phyloP scores from a whole-genome alignment of 2,888 invertebrate genomes.

The Galeruca laticollis region DNA sequence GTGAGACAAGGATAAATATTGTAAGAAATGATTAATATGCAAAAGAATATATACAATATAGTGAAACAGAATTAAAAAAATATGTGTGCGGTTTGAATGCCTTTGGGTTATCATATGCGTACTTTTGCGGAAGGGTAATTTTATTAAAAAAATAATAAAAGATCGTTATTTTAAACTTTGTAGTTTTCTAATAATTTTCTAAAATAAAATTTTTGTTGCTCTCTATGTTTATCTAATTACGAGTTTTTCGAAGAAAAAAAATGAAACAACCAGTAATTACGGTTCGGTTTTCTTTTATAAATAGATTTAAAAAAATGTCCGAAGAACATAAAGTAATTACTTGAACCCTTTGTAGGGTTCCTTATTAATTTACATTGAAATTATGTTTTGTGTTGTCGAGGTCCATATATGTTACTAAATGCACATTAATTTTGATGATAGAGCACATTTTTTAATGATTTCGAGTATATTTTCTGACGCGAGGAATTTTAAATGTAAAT shows the following conservation, averaged over 20 bases:
- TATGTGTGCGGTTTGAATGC: conserved; percentile 47
- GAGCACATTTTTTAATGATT: conserved; percentile 56
- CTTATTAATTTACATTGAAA: conserved; percentile 47
- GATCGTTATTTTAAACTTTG: no score
- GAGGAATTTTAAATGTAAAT: conserved; percentile 47
- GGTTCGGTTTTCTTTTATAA: conserved; percentile 29
- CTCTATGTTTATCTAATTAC: conserved; percentile 10
- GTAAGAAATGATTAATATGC: conserved; percentile 61
- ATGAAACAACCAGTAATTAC: conserved; percentile 19
- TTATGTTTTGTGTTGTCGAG: conserved; percentile 28
- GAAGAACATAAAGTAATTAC: conserved; percentile 44
- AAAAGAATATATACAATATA: conserved; percentile 56
- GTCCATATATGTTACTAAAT: conserved; percentile 39
- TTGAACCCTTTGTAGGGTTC: conserved; percentile 46
- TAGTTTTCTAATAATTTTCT: background rate
- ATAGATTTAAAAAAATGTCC: conserved; percentile 30
- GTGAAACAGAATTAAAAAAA: conserved; percentile 51
- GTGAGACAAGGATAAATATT: conserved; percentile 44
- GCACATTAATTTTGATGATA: conserved; percentile 58
- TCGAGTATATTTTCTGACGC: conserved; percentile 47
- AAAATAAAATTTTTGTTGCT: background rate
- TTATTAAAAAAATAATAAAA: background rate
- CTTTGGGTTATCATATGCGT: conserved; percentile 35
- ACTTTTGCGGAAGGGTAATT: background rate
- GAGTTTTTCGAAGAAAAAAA: background rate